Evolutionary conservation across 2,797 vertebrate genomes (phyloP).

Genomic region (Varecia variegata): DNA sequence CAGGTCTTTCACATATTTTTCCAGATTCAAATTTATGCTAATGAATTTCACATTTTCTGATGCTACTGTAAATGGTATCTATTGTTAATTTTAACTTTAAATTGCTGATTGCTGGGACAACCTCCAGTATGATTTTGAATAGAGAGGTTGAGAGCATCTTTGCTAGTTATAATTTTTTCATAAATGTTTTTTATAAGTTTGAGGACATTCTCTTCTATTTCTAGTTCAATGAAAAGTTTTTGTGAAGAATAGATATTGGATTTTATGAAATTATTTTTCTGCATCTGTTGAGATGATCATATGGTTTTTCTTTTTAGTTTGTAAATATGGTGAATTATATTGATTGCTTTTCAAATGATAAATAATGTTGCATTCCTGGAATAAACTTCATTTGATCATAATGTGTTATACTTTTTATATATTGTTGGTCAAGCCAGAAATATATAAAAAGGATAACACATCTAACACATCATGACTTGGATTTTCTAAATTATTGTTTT

Average conservation of each 20-base stretch:
- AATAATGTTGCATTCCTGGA: neutral
- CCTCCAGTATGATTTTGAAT: neutral
- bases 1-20: neutral
- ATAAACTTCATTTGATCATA: neutral
- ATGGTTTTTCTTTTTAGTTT: neutral
- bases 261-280: neutral
- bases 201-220: neutral
- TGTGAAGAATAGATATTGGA: neutral
- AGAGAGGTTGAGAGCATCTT: neutral
- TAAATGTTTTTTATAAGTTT: neutral
- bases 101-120: neutral
- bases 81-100: neutral
- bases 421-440: neutral
- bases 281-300: neutral
- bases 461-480: neutral
- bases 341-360: neutral
- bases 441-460: no score
- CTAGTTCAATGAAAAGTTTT: neutral
- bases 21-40: neutral
- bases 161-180: neutral
- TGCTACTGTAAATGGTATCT: neutral
- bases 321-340: neutral
- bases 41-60: neutral
- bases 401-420: neutral
- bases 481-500: neutral